Base-by-base conservation (phyloP, 2,888 invertebrate genomes). In the Lasius fuliginosus region DNA sequence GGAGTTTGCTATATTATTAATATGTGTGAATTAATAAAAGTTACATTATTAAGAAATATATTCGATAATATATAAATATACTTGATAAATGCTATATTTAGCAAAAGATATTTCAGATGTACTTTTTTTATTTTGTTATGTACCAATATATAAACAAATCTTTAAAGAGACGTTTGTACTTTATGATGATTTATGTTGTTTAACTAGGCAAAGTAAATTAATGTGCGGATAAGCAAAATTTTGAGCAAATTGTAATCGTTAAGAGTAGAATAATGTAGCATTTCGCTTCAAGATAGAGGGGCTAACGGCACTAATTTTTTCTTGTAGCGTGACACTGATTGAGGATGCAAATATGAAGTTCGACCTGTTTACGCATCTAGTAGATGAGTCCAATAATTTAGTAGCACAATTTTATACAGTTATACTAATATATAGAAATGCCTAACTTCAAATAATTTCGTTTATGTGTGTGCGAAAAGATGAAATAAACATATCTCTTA, bases 321-420 rank as follows among this genome's bases (percentile, higher is more conserved):
- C 46, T 81, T 36, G 1, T 71, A 46, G 33, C 79, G 11, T 46
- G 46, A 36, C 15, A 68, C 42, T 68, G 68, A 77, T 77, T 56
- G n/a, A 77, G 36, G 60, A 81, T 81, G 79, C 71, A 81, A 71
- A 81, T 71, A 76, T 75, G 75, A 75, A 74, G 56, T 49, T 76
- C 46, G 65, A 64, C 77, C 53, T 65, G 76, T 82, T 74, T 82
- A 64, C 53, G 23, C 40, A 74, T 85, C 49, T 6, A 46, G 40
- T 36, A 46, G 42, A 64, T 30, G 60, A 27, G 40, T n/a, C n/a
- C 58, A 69, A 33, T 46, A 58, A 40, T 40, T 49, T 49, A 84
- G 73, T 60, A 79, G 65, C 40, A 12, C 40, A 12, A 82, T 75
- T 56, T 83, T 83, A 65, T 67, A 77, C 79, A 79, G 46, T 71